Base-by-base conservation (phyloP, 2,797 vertebrate species). In the Chelidonichthys spinosus region DNA sequence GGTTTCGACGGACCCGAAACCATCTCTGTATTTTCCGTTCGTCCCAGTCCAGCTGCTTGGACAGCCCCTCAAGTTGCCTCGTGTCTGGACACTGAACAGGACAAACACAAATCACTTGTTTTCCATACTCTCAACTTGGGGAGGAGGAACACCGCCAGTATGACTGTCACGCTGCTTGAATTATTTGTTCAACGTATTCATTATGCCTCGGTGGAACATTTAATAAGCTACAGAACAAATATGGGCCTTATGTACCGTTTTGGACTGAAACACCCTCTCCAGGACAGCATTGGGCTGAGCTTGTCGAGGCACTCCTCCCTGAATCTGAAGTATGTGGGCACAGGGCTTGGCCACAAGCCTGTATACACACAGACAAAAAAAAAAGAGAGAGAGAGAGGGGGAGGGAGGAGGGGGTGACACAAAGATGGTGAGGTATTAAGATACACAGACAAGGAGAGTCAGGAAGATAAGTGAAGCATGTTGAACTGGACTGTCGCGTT, bases 11-110 rank as follows among this genome's bases (percentile, higher is more conserved):
- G 18, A 95, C 83, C 4, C 96, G 95, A 94, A 98, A 97, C 97
- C 97, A 98, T 91, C 96, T 94, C 79, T 97, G 95, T 84, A 98
- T 95, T 93, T 96, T 97, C 44, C 94, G 93, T n/a, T 95, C 90
- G 67, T 98, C 96, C 96, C 96, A 97, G 94, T 98, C 96, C 81
- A 98, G 95, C 85, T 98, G 97, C 87, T 98, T 98, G 54, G 96
- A 95, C 46, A 98, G 92, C 60, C 96, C 96, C 56, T 96, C 95
- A 78, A 98, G 90, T 63, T 96, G 94, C 73, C 85, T 96, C 10
- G 87, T 88, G 90, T 97, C 96, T 65, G 95, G 96, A 91, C 82
- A 91, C 97, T 98, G 82, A 61, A 78, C 77, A 92, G 60, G 59
- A 63, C 66, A 60, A 70, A 68, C 11, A 43, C 2, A 62, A 76